Conservation (phyloP, 2,797 vertebrate species). For the Bovichtus variegatus region DNA sequence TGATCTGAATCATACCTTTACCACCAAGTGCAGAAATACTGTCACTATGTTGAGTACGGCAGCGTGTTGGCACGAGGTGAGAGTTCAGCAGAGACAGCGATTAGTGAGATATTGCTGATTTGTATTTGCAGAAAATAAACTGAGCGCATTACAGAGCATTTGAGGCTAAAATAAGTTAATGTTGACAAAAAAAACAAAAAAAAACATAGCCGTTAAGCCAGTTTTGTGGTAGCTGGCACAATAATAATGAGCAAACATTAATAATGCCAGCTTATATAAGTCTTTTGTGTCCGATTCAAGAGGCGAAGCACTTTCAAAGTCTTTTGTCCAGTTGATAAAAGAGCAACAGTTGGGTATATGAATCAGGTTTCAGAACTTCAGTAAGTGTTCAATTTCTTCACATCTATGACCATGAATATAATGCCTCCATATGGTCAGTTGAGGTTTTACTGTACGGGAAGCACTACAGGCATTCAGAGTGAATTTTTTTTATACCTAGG, state of each 20-base stretch:
- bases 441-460: not conserved
- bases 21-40: not conserved
- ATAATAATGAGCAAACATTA: not conserved
- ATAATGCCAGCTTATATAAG: constrained; percentile 17
- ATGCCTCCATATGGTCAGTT: not conserved
- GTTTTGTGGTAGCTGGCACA: not conserved
- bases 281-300: not conserved
- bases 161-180: not conserved
- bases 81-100: not conserved
- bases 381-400: not conserved
- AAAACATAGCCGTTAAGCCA: not conserved
- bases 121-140: not conserved
- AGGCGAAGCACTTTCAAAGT: not conserved
- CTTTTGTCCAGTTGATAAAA: constrained; percentile 29
- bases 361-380: not conserved
- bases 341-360: not conserved
- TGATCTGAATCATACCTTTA: not conserved
- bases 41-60: not conserved
- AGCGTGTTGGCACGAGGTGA: not conserved
- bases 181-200: not conserved
- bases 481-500: not conserved
- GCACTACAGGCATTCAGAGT: too few species aligned
- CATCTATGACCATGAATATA: not conserved
- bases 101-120: not conserved
- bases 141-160: not conserved